phyloP scores from a whole-genome alignment of 2,888 invertebrate species.

The Ormyrus thymus region DNA sequence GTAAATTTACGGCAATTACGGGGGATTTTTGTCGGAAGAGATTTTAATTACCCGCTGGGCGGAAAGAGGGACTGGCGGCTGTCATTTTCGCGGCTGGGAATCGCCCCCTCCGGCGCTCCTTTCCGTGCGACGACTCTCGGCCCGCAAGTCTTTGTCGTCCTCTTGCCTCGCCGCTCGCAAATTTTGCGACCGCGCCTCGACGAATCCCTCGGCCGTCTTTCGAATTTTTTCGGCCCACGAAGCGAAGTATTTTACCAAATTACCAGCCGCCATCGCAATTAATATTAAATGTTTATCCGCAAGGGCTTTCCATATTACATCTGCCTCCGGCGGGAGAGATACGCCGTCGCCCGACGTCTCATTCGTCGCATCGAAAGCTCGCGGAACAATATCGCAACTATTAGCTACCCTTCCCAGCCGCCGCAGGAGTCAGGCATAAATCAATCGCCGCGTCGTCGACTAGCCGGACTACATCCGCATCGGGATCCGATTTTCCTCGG shows the following conservation, averaged over 20 bases:
- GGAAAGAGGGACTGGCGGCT: constrained; percentile 47
- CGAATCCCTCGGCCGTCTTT: neutral
- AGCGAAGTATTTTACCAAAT: neutral
- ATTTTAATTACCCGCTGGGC: constrained; percentile 55
- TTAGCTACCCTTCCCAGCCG: neutral
- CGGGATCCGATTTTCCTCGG: constrained; percentile 48
- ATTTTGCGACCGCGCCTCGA: constrained; percentile 13
- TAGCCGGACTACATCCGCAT: neutral
- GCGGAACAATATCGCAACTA: constrained; percentile 43
- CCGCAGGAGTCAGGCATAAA: constrained; percentile 17
- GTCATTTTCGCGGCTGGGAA: constrained; percentile 52
- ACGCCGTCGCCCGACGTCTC: constrained; percentile 36
- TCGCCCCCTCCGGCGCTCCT: constrained; percentile 43
- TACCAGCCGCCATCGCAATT: too few species aligned
- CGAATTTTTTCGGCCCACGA: neutral
- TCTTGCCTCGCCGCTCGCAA: constrained; percentile 3
- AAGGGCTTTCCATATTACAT: too few species aligned
- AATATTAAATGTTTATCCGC: too few species aligned
- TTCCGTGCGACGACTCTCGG: neutral
- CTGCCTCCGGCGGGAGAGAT: too few species aligned
- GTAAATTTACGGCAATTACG: constrained; percentile 54
- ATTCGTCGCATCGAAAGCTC: constrained; percentile 34
- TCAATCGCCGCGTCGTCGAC: constrained; percentile 29
- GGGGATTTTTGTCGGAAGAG: constrained; percentile 52
- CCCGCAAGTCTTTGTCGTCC: neutral